Base-by-base conservation (phyloP, 2,113 vertebrate species). In the Labeo rohita region DNA sequence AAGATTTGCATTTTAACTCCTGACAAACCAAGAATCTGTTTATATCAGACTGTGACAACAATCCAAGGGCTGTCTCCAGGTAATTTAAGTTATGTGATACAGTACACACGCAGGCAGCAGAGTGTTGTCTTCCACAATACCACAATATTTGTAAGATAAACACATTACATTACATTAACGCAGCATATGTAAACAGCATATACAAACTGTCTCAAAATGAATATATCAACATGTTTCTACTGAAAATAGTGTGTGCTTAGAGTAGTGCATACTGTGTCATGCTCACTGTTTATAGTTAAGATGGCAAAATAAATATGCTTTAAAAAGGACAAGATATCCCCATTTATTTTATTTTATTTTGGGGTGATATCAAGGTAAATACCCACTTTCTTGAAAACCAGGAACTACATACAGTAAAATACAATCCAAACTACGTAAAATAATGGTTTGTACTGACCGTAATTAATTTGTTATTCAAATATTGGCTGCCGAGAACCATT, bases 31-130 rank as follows among this genome's bases (percentile, higher is more conserved):
- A 34, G n/a, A 65, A 39, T 34, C 39, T 66, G 61, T 73, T 68
- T 77, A 74, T 83, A 63, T 76, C 9, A 68, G 65, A 45, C 7
- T 21, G 61, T 47, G 28, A 77, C 54, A 21, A 54, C n/a, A 70
- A 52, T 45, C 36, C 49, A 83, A 54, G n/a, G 50, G 34, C 36
- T n/a, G 3, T 9, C 66, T 16, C 4, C 1, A 43, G 68, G 39
- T 21, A 47, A 45, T 39, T n/a, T 45, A 11, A 45, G 2, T 9
- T 65, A 65, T 21, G 54, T 3, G 39, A 39, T 39, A 39, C 39
- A 39, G 56, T 18, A 21, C 15, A 36, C 34, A 59, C 36, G 39
- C 39, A 72, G 70, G 39, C 70, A 21, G 18, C 18, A n/a, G 8
- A 11, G 39, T 45, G 39, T n/a, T 45, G 39, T 45, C 70, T n/a